These are phyloP conservation scores for Allygus modestus DNA, from an alignment of 2,888 invertebrate genomes.

Conservation along the genomic window DNA sequence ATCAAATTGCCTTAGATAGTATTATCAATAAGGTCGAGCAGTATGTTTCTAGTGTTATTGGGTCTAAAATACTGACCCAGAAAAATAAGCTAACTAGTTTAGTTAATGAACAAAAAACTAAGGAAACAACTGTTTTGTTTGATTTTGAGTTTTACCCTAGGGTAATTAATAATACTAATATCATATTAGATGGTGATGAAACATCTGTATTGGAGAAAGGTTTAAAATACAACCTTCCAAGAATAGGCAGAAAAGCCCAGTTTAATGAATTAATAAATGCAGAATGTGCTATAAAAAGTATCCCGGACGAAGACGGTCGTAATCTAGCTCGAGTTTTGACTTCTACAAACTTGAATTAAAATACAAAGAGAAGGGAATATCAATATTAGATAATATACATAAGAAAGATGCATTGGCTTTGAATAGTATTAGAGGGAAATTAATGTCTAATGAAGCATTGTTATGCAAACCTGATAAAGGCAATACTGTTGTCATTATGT, in stretches of 20 bases:
- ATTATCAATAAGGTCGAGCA: not conserved
- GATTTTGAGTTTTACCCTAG: not conserved
- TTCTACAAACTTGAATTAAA: no score
- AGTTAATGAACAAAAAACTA: not conserved
- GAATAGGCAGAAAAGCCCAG: not conserved
- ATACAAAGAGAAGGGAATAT: no score
- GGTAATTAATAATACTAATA: not conserved
- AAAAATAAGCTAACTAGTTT: not conserved
- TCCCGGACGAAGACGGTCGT: no score
- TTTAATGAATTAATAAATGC: not conserved
- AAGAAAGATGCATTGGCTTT: no score
- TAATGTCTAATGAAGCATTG: no score
- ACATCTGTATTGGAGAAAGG: not conserved
- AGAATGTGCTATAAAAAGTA: no score
- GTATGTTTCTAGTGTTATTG: not conserved
- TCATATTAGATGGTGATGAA: not conserved
- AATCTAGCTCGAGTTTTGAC: no score
- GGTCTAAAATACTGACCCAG: not conserved
- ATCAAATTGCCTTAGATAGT: not conserved
- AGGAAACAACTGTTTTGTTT: not conserved
- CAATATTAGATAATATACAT: no score
- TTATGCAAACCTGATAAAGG: no score
- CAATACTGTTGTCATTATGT: no score
- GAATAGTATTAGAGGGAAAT: no score
- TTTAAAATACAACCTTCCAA: slow-evolving; percentile 4